These are phyloP conservation scores for Myoxocephalus aenaeus DNA, from an alignment of 2,797 vertebrate species.

Conservation along the genomic window DNA sequence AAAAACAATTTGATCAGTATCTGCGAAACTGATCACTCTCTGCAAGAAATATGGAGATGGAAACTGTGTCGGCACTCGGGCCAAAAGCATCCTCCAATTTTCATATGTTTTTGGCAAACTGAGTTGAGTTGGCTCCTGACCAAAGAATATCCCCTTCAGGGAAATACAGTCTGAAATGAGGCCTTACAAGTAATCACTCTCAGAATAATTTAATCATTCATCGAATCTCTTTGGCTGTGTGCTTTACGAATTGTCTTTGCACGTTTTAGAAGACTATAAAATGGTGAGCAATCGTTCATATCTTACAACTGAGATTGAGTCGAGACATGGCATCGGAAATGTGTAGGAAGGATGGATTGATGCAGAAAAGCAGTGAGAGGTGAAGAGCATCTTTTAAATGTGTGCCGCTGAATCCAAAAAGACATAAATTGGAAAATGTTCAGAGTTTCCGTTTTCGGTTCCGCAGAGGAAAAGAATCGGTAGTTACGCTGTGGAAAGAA, in stretches of 20 bases:
- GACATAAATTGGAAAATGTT: neutral
- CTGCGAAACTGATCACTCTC: neutral
- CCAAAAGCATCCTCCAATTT: conserved; percentile 8
- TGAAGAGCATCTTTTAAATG: neutral
- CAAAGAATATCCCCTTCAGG: conserved; percentile 1
- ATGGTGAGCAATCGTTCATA: neutral
- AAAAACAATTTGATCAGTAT: neutral
- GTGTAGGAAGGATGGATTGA: neutral
- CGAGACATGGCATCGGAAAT: neutral
- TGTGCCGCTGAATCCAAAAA: neutral
- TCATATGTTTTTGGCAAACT: conserved; percentile 22
- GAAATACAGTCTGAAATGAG: neutral
- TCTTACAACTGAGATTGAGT: neutral
- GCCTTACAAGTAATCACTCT: neutral
- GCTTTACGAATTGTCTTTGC: neutral
- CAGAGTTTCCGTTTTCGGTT: conserved; percentile 15
- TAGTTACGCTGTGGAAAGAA: no score
- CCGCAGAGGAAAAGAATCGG: neutral
- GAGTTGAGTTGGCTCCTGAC: neutral
- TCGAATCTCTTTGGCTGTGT: neutral
- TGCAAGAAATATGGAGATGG: neutral
- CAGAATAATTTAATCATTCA: conserved; percentile 1
- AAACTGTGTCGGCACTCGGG: neutral
- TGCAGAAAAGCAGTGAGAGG: neutral
- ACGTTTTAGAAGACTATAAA: neutral